phyloP scores from a whole-genome alignment of 2,113 vertebrate species.

The Rousettus leschenaultii region DNA sequence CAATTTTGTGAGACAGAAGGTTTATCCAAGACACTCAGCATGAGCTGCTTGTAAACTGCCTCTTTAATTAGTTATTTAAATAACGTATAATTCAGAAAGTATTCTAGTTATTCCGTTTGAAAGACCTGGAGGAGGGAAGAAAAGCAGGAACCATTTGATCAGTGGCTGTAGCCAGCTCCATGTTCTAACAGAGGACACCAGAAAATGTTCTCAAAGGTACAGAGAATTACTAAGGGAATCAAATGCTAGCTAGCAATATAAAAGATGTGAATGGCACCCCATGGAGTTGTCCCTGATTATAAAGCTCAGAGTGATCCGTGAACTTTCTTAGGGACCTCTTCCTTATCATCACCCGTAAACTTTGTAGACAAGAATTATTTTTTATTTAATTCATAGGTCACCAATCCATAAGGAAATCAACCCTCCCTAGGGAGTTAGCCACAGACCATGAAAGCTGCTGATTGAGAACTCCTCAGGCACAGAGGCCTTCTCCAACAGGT shows the following conservation, averaged over 20 bases:
- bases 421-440: neutral
- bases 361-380: neutral
- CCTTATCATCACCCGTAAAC: neutral
- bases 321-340: neutral
- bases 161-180: neutral
- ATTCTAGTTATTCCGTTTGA: neutral
- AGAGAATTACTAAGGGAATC: neutral
- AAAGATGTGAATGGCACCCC: neutral
- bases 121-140: neutral
- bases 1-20: neutral
- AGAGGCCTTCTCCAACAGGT: neutral
- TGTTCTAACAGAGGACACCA: neutral
- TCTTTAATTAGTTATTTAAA: neutral
- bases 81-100: conserved; percentile 43
- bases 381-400: conserved; percentile 28
- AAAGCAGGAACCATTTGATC: neutral
- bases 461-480: neutral
- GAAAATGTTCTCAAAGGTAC: neutral
- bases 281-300: neutral
- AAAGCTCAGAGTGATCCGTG: neutral
- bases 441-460: neutral
- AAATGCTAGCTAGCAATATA: fast-evolving
- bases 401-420: conserved; percentile 23
- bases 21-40: neutral
- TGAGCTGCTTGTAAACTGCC: neutral